Conservation (phyloP, 1,140 invertebrate genomes). For the Drosophila nigromelanica region DNA sequence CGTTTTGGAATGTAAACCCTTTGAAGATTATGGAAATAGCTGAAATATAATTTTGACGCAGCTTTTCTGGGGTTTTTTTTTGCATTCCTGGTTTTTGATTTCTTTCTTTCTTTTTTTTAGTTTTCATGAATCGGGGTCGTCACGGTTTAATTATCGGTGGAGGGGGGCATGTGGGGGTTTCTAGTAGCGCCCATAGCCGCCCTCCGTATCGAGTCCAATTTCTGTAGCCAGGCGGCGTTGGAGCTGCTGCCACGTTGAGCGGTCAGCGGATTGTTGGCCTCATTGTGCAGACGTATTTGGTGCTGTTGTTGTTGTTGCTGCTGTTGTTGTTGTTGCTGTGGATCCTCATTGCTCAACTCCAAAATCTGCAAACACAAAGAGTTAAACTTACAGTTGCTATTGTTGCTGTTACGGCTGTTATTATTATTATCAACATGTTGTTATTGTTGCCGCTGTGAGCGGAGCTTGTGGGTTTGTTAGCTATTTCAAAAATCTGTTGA, state of each 20-base stretch:
- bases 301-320: conserved; percentile 49
- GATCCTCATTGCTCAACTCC: conserved; percentile 82
- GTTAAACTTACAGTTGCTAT: conserved; percentile 56
- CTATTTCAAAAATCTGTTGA: conserved; percentile 78
- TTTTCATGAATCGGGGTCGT: conserved; percentile 35
- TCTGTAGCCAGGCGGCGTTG: conserved; percentile 74
- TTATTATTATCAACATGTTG: conserved; percentile 58
- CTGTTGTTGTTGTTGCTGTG: conserved; percentile 61
- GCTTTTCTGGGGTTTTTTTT: background rate
- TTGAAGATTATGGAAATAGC: background rate
- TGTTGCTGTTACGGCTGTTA: conserved; percentile 51
- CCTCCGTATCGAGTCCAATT: conserved; percentile 67
- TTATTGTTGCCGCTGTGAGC: conserved; percentile 10
- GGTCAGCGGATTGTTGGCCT: conserved; percentile 65
- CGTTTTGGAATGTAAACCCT: conserved; percentile 22
- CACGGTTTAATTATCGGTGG: conserved; percentile 22
- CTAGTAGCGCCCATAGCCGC: conserved; percentile 66
- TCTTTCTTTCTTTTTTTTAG: conserved; percentile 8
- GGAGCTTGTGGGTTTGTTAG: conserved; percentile 50
- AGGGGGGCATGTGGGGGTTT: conserved; percentile 3
- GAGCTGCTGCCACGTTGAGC: conserved; percentile 56
- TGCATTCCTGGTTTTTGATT: conserved; percentile 19
- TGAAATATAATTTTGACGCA: background rate
- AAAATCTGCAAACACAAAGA: conserved; percentile 77
- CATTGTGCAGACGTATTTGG: conserved; percentile 73